Percentiles rank a stretch among this genome's conserved stretches.
Evolutionary conservation across 2,113 vertebrate genomes (phyloP).

Genomic region (Sinocyclocheilus grahami): DNA sequence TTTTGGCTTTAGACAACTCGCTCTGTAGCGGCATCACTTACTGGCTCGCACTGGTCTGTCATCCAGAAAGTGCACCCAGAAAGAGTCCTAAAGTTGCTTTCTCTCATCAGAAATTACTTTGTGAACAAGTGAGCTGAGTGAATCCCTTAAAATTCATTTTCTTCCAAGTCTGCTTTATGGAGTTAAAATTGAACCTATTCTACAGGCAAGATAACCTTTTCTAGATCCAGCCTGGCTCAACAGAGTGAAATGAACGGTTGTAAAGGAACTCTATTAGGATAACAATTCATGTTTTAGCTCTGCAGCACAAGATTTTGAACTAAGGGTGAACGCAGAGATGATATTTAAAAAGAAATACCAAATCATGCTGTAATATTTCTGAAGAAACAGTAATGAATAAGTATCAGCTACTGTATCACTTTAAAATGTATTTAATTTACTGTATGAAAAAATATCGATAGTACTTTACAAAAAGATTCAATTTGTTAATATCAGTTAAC

Average conservation of each 20-base stretch:
- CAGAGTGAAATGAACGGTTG: constrained; percentile 51
- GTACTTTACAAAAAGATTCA: background rate
- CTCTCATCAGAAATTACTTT: constrained; percentile 55
- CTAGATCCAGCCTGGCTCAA: constrained; percentile 45
- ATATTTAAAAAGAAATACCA: constrained; percentile 18
- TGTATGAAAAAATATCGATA: background rate
- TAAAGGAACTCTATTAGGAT: constrained; percentile 61
- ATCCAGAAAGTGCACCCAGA: constrained; percentile 45
- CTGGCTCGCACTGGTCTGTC: constrained; percentile 54
- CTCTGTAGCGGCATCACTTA: constrained; percentile 49
- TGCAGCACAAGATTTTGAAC: constrained; percentile 36
- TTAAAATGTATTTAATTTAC: background rate
- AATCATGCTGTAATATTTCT: background rate
- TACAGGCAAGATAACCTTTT: constrained; percentile 55
- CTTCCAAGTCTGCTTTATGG: constrained; percentile 51
- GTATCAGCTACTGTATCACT: background rate
- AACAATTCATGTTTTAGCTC: constrained; percentile 54
- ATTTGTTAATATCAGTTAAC: background rate
- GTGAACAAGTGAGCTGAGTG: constrained; percentile 52
- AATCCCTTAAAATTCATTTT: constrained; percentile 60
- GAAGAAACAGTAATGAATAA: background rate
- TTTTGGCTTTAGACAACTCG: constrained; percentile 46
- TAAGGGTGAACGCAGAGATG: constrained; percentile 18
- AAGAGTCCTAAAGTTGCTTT: constrained; percentile 42
- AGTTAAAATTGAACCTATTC: constrained; percentile 61